Conservation (phyloP, 1,140 invertebrate species). For the Yoshiicerus persimilis region DNA sequence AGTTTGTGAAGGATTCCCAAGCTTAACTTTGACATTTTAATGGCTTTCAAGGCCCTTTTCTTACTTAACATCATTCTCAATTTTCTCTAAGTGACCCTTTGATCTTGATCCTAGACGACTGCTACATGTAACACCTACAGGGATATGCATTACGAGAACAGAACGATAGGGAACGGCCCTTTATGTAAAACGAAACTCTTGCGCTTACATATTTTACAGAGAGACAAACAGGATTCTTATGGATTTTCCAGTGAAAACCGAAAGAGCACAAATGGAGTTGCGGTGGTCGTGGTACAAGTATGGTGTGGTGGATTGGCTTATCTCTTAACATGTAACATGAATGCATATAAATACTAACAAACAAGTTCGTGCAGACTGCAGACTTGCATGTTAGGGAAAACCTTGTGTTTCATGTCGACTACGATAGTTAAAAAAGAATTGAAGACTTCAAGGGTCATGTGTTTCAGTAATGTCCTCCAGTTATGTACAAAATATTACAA, state of each 20-base stretch:
- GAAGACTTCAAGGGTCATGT: slow-evolving; percentile 15
- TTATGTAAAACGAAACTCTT: neutral
- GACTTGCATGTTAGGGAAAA: neutral
- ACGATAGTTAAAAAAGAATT: neutral
- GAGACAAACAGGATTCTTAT: neutral
- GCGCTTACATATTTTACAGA: neutral
- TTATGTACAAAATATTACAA: neutral
- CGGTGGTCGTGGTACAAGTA: neutral
- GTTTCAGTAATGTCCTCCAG: neutral
- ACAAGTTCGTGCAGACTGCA: too few species aligned
- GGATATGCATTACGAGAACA: neutral
- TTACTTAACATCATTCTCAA: neutral
- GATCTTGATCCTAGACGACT: neutral
- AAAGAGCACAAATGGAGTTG: neutral
- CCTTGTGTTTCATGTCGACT: neutral
- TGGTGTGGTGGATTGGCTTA: neutral
- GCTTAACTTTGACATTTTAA: slow-evolving; percentile 17
- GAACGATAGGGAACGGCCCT: neutral
- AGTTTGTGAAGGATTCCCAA: neutral
- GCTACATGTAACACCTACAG: neutral
- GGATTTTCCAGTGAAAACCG: neutral
- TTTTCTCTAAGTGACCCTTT: slow-evolving; percentile 3
- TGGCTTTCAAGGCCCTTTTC: neutral
- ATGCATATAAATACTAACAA: neutral
- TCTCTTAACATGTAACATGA: neutral